Evolutionary conservation across 2,888 invertebrate species (phyloP).

Genomic region (Parapristionchus giblindavisi): DNA sequence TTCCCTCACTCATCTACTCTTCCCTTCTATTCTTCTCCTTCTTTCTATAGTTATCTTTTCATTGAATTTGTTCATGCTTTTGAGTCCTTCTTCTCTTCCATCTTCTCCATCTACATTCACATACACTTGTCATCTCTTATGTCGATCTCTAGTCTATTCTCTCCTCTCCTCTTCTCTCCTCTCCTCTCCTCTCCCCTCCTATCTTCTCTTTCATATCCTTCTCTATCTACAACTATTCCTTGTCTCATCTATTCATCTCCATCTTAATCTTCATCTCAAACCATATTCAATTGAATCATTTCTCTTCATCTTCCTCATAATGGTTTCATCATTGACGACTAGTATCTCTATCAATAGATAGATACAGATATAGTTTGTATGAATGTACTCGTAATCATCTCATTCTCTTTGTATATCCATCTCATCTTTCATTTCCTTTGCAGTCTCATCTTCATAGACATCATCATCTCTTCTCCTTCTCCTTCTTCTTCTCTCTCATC

Average conservation of each 20-base stretch:
- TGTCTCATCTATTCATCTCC: constrained; percentile 6
- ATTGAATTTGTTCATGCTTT: constrained; percentile 38
- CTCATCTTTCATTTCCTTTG: not conserved
- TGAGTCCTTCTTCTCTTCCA: constrained; percentile 7
- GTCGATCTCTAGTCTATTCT: not conserved
- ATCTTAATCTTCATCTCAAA: constrained; percentile 14
- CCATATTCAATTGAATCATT: constrained; percentile 34
- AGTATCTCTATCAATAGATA: too few species aligned
- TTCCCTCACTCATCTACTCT: constrained; percentile 36
- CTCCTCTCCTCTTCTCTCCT: not conserved
- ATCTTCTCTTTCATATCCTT: constrained; percentile 29
- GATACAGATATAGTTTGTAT: too few species aligned
- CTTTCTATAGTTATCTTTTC: not conserved
- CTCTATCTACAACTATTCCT: constrained; percentile 28
- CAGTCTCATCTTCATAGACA: constrained; percentile 18
- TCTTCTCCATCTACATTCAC: constrained; percentile 18
- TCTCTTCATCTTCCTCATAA: not conserved
- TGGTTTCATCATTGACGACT: not conserved
- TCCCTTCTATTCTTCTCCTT: constrained; percentile 19
- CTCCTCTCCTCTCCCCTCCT: constrained; percentile 14
- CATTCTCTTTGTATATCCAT: not conserved
- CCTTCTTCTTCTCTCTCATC: not conserved
- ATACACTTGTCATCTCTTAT: too few species aligned
- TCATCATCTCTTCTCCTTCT: not conserved
- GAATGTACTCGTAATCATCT: too few species aligned